Base-by-base conservation (phyloP, 2,113 vertebrate species). In the Haliaeetus leucogaster region DNA sequence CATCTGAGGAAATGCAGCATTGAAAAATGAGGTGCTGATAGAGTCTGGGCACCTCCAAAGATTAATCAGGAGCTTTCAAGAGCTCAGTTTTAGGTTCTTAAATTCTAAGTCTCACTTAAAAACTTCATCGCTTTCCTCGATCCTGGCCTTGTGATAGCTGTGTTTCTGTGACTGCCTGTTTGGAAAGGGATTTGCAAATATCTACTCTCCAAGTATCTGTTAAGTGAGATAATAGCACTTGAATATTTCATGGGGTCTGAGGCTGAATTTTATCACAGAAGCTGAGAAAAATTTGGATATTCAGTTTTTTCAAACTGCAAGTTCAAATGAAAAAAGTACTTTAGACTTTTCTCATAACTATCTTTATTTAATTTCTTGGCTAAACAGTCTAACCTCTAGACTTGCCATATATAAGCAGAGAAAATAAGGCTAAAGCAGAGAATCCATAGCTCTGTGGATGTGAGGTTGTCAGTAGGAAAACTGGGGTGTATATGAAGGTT, bases 1-100 rank as follows among this genome's bases (percentile, higher is more conserved):
- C 74, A 87, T 93, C 73, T 88, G 82, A 94, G 48, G 61, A 92
- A 96, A 93, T 0, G 0, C 78, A 88, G 82, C 19, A 61, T 13
- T 82, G 74, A 94, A 89, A 93, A 96, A 96, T 68, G 29, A 94
- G 62, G 92, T 95, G 92, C 55, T 95, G 96, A 96, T 86, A 90
- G 91, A 86, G 82, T 80, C 67, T 86, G 71, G 67, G 74, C 82
- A 93, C 85, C 62, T 90, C 96, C 67, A 90, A 93, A 96, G 85
- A 90, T 86, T 96, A 90, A 92, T 53, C 45, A 92, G 74, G 36
- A 87, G 8, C 63, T 93, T 92, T 96, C 85, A 96, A 88, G 87
- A 80, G 47, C 23, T 90, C 65, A 72, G 78, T 72, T 96, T 85
- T 85, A 85, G 47, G 56, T 79, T 95, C 82, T 94, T 89, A 89